A percentile compares a stretch with the other conserved stretches of the same genome.
phyloP scores from a whole-genome alignment of 2,888 invertebrate genomes.

The Caenorhabditis zanzibari region DNA sequence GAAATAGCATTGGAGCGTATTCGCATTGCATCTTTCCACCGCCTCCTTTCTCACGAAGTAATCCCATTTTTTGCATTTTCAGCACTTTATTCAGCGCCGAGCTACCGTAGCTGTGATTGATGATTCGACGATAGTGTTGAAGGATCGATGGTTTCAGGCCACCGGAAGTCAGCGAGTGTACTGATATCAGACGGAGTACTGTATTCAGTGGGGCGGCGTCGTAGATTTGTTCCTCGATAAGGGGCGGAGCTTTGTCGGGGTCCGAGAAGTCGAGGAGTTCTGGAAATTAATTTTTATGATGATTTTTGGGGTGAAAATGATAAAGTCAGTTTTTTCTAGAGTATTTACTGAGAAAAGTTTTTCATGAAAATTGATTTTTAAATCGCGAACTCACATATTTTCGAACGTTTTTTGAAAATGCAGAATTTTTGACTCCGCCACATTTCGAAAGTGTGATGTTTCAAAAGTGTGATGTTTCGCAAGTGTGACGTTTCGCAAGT shows the following conservation, averaged over 20 bases:
- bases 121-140: slow-evolving; percentile 86
- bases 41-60: slow-evolving; percentile 76
- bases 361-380: too few species aligned
- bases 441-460: too few species aligned
- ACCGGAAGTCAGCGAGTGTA: slow-evolving; percentile 94
- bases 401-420: too few species aligned
- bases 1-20: slow-evolving; percentile 67
- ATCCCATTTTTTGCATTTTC: slow-evolving; percentile 81
- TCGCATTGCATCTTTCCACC: slow-evolving; percentile 68
- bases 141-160: slow-evolving; percentile 94
- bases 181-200: slow-evolving; percentile 89
- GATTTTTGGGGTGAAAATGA: background rate
- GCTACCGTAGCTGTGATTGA: slow-evolving; percentile 81
- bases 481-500: too few species aligned
- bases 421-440: too few species aligned
- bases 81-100: slow-evolving; percentile 75
- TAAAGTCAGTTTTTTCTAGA: too few species aligned
- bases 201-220: slow-evolving; percentile 70
- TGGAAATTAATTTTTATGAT: slow-evolving; percentile 71
- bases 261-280: slow-evolving; percentile 94
- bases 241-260: slow-evolving; percentile 92
- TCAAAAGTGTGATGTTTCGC: too few species aligned
- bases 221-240: slow-evolving; percentile 94
- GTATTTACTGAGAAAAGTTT: too few species aligned
- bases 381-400: too few species aligned